These are phyloP conservation scores for Alca torda DNA, from an alignment of 2,797 vertebrate species.

Conservation along the genomic window DNA sequence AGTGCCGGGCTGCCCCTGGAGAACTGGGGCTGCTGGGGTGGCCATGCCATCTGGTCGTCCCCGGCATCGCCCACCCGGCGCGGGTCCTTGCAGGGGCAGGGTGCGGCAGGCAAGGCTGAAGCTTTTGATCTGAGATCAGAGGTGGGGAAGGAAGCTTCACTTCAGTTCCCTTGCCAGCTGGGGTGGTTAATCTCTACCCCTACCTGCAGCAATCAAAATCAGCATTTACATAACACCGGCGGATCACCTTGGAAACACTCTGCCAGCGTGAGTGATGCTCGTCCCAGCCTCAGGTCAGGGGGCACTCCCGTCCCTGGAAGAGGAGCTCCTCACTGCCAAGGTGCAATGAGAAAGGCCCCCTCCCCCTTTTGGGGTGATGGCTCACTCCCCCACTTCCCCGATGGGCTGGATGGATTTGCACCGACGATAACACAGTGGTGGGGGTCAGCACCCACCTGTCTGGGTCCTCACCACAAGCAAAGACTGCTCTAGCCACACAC, in stretches of 20 bases:
- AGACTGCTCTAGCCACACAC: background rate
- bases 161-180: slow-evolving; percentile 15
- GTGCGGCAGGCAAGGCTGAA: background rate
- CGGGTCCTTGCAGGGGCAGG: background rate
- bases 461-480: background rate
- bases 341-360: background rate
- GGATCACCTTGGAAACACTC: background rate
- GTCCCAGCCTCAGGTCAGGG: background rate
- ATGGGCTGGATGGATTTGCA: background rate
- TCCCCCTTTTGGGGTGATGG: background rate
- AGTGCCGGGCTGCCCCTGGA: rapidly evolving
- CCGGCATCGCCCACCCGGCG: rapidly evolving
- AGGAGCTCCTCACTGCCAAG: background rate
- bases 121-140: slow-evolving; percentile 41
- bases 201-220: background rate
- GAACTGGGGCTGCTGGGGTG: rapidly evolving
- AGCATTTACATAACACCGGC: background rate
- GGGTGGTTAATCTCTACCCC: background rate
- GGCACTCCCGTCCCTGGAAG: background rate
- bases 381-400: rapidly evolving
- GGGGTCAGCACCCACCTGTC: background rate
- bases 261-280: rapidly evolving
- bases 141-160: background rate
- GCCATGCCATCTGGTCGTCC: background rate
- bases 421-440: background rate